phyloP scores from a whole-genome alignment of 2,888 invertebrate genomes.

The Clepsis dumicolana region DNA sequence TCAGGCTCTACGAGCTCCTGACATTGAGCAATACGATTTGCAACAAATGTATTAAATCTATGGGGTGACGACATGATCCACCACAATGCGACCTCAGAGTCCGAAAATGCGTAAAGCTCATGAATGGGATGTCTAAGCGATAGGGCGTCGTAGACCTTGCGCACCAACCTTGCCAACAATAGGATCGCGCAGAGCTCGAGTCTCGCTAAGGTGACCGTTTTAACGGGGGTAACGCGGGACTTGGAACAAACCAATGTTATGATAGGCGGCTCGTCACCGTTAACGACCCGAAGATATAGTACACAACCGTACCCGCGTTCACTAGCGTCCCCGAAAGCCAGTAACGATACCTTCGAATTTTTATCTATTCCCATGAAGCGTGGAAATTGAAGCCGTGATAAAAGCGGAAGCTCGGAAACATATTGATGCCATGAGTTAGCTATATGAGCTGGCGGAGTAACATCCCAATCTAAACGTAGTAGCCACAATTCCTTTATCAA shows the following conservation, averaged over 20 bases:
- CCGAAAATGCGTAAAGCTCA: conserved; percentile 38
- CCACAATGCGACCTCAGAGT: conserved; percentile 42
- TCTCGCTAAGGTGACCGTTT: conserved; percentile 37
- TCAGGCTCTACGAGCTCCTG: conserved; percentile 29
- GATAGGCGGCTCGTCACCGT: conserved; percentile 29
- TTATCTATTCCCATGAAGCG: conserved; percentile 29
- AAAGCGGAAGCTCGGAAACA: conserved; percentile 31
- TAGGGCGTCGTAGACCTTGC: conserved; percentile 28
- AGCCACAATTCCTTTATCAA: conserved; percentile 40
- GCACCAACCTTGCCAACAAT: conserved; percentile 25
- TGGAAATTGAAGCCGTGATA: conserved; percentile 21
- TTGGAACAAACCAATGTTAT: conserved; percentile 39
- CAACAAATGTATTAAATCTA: conserved; percentile 41
- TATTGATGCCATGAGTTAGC: conserved; percentile 18
- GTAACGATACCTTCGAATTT: conserved; percentile 14
- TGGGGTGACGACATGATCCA: conserved; percentile 40
- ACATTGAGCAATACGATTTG: conserved; percentile 40
- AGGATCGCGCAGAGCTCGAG: conserved; percentile 35
- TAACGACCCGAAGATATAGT: conserved; percentile 32
- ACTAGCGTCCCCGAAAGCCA: conserved; percentile 39
- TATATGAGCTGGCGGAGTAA: conserved; percentile 21
- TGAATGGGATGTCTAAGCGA: conserved; percentile 22
- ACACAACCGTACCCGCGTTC: conserved; percentile 32
- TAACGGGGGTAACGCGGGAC: conserved; percentile 33
- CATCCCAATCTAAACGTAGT: conserved; percentile 38